Conservation (phyloP, 2,113 vertebrate species). For the Microcebus ravelobensis region DNA sequence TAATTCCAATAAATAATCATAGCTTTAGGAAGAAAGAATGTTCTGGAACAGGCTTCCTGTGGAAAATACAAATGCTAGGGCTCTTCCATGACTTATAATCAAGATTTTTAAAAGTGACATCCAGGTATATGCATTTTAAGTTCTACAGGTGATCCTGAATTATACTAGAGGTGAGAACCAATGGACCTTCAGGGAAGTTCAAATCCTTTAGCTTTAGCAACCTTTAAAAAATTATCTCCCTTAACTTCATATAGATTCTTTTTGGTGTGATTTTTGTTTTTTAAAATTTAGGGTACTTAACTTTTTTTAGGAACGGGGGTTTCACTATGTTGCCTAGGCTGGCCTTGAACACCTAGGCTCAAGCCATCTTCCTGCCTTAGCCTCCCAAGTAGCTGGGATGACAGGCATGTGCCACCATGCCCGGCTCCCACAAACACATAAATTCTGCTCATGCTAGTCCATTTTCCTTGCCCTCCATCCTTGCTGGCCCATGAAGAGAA, state of each 20-base stretch:
- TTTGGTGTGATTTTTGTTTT: no score
- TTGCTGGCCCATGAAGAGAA: not conserved
- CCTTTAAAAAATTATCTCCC: not conserved
- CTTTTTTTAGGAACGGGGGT: no score
- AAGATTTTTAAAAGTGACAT: conserved; percentile 2
- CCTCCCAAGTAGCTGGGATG: no score
- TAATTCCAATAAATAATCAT: not conserved
- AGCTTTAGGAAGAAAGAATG: not conserved
- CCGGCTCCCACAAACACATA: not conserved
- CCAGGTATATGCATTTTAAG: not conserved
- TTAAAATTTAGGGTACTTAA: no score
- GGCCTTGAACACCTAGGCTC: no score
- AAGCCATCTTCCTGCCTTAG: no score
- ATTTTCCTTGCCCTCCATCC: not conserved
- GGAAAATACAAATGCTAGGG: not conserved
- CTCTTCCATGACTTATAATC: not conserved
- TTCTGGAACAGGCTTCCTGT: not conserved
- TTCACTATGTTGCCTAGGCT: no score
- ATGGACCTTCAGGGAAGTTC: not conserved
- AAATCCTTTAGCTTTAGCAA: not conserved
- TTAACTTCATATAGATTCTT: not conserved
- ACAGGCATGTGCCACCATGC: no score
- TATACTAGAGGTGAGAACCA: not conserved
- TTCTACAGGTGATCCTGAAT: not conserved
- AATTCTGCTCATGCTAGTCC: not conserved